These are phyloP conservation scores for Sisyra terminalis DNA, from an alignment of 2,888 invertebrate species.

Conservation along the genomic window DNA sequence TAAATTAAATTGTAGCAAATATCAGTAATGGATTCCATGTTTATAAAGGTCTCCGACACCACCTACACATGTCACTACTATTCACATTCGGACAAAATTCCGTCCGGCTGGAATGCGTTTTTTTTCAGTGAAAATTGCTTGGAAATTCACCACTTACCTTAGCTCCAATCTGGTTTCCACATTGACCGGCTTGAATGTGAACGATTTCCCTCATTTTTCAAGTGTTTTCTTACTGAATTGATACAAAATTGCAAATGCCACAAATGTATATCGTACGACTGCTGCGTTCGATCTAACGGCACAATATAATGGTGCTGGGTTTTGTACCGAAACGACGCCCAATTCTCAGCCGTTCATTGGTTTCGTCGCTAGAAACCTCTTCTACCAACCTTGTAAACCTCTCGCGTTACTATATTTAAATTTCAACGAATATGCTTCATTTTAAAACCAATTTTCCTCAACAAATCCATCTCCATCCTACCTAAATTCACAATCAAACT, in stretches of 20 bases:
- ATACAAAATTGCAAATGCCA: background rate
- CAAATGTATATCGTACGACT: background rate
- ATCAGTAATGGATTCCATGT: too few relatives aligned
- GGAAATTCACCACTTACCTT: slow-evolving; percentile 41
- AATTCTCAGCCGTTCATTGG: slow-evolving; percentile 2
- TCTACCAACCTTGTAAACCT: background rate
- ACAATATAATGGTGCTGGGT: background rate
- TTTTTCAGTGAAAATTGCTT: too few relatives aligned
- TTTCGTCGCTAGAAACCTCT: background rate
- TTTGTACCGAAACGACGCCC: slow-evolving; percentile 7
- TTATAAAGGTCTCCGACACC: too few relatives aligned
- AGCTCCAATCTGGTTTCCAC: slow-evolving; percentile 73
- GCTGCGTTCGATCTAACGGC: slow-evolving; percentile 2
- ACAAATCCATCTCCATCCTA: too few relatives aligned
- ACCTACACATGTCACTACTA: too few relatives aligned
- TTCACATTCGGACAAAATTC: too few relatives aligned
- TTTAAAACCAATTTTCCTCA: too few relatives aligned
- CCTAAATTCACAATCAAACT: too few relatives aligned
- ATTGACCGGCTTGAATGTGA: slow-evolving; percentile 67
- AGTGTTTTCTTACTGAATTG: background rate
- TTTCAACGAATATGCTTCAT: background rate
- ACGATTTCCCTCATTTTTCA: slow-evolving; percentile 77
- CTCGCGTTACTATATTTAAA: slow-evolving; percentile 2
- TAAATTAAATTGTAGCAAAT: too few relatives aligned
- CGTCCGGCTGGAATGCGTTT: too few relatives aligned